Base-by-base conservation (phyloP, 2,888 invertebrate species). In the Pomacea canaliculata region DNA sequence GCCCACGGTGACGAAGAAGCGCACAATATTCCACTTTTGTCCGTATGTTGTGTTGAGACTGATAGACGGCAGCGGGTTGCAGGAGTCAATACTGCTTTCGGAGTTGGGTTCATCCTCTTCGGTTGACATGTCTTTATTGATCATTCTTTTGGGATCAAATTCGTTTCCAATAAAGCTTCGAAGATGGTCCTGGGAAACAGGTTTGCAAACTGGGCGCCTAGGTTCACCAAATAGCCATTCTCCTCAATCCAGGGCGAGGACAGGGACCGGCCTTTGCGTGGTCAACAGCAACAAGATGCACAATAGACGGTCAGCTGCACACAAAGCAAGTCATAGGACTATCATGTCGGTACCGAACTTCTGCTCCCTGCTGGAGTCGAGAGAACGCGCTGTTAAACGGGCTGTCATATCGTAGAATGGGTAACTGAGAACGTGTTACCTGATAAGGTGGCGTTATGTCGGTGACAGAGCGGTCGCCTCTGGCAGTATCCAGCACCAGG, bases 21-120 rank as follows among this genome's bases (percentile, higher is more conserved):
- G 78, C 63, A 82, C 81, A 66, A 86, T 81, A 49, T 78, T 77
- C 88, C 89, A 89, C 10, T 81, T 77, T 78, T 89, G 88, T 77
- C 88, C 87, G 72, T 85, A 88, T 0, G 84, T 84, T 7, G 85
- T 85, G 69, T 83, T 81, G 56, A 79, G 76, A n/a, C 87, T 84
- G 65, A 83, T 76, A 66, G 81, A 79, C 9, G 89, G 89, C 48
- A 88, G 77, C 0, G 89, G 89, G 62, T 87, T 85, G 78, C 89
- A 89, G 48, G 81, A 83, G 60, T 81, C 78, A 16, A 66, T 60
- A 60, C 63, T 69, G n/a, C 66, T 67, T 49, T 71, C 67, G 27
- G 76, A 48, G 10, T 70, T 48, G 49, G 18, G 66, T 59, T 66
- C 16, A 27, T 19, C 49, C 83, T 77, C 77, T 85, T 85, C 75